Conservation (phyloP, 2,113 vertebrate genomes). For the Rhombomys opimus region DNA sequence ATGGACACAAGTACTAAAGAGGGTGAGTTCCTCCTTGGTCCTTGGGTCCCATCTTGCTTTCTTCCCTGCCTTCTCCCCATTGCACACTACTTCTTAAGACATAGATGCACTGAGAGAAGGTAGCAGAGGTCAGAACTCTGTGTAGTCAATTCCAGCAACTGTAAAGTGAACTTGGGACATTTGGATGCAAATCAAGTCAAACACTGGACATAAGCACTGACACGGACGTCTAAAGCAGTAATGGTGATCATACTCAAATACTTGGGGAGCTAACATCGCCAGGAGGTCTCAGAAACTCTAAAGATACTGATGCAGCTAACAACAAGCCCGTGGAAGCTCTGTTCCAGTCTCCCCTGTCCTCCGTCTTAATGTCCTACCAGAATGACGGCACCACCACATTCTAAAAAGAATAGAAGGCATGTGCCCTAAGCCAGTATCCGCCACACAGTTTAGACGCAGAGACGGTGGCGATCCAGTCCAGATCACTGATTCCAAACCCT, state of each 20-base stretch:
- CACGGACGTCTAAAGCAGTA: not conserved
- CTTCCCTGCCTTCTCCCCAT: not conserved
- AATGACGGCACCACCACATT: not conserved
- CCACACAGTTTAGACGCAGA: not conserved
- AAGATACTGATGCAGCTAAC: not conserved
- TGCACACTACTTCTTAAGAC: not conserved
- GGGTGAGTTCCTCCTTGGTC: not conserved
- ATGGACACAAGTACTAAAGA: not conserved
- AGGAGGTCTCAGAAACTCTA: not conserved
- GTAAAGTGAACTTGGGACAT: not conserved
- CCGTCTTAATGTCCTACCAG: not conserved
- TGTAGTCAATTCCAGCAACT: not conserved
- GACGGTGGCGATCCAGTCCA: not conserved
- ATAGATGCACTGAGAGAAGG: not conserved
- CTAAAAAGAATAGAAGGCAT: not conserved
- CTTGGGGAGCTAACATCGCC: not conserved
- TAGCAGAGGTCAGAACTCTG: not conserved
- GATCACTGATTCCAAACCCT: not conserved
- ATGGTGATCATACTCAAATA: not conserved
- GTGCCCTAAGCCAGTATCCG: not conserved
- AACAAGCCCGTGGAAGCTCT: not conserved
- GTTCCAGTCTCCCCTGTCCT: not conserved
- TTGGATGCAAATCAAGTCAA: not conserved
- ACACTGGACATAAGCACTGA: not conserved
- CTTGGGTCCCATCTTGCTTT: not conserved